Evolutionary conservation across 2,888 invertebrate genomes (phyloP).

Genomic region (Asteroscopus sphinx): DNA sequence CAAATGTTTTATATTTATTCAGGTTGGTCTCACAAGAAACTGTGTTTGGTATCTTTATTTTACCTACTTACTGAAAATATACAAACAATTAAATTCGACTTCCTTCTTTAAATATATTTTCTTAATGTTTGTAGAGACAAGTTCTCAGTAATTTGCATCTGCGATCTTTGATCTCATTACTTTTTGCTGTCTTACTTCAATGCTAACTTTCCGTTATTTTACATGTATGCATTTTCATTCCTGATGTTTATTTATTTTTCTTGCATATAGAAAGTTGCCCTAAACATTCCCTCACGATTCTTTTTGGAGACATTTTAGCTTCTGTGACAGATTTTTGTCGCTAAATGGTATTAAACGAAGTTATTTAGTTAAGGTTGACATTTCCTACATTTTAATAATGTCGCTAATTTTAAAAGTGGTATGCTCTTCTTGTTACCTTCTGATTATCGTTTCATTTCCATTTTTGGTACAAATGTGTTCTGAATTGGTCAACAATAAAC

Average conservation of each 20-base stretch:
- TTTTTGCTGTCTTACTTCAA: neutral
- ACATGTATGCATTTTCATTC: conserved; percentile 3
- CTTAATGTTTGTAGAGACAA: too few relatives aligned
- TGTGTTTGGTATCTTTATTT: neutral
- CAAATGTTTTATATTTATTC: conserved; percentile 5
- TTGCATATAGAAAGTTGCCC: conserved; percentile 62
- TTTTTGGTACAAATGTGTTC: conserved; percentile 28
- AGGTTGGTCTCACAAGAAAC: neutral
- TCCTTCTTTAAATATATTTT: neutral
- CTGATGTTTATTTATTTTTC: conserved; percentile 43
- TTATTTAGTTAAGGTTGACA: conserved; percentile 47
- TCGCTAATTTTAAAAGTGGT: conserved; percentile 47
- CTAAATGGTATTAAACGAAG: conserved; percentile 39
- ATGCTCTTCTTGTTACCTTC: conserved; percentile 11
- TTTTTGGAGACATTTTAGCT: conserved; percentile 54
- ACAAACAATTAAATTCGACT: neutral
- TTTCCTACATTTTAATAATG: conserved; percentile 37
- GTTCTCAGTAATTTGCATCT: too few relatives aligned
- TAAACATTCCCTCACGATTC: conserved; percentile 65
- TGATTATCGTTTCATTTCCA: conserved; percentile 19
- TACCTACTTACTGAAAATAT: neutral
- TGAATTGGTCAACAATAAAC: neutral
- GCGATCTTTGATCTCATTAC: neutral
- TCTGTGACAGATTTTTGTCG: conserved; percentile 54
- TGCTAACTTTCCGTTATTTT: neutral